Conservation (phyloP, 2,797 vertebrate genomes). For the Eleutherodactylus coqui region DNA sequence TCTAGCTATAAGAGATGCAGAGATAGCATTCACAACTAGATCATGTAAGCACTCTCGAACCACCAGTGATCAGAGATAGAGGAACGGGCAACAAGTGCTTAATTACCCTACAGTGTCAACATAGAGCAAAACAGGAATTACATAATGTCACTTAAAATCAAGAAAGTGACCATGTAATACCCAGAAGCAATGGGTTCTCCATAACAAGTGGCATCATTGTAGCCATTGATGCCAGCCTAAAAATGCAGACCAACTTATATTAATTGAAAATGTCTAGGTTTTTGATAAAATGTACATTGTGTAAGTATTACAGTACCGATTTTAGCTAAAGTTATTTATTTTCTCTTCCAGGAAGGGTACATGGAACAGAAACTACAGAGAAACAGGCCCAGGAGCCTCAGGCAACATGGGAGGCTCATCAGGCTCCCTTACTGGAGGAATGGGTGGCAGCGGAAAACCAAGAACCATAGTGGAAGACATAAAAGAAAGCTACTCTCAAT, state of each 20-base stretch:
- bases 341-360: constrained; percentile 6
- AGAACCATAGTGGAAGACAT: constrained; percentile 51
- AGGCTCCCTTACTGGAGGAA: constrained; percentile 17
- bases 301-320: not conserved
- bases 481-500: constrained; percentile 3
- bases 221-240: no score
- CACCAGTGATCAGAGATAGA: not conserved
- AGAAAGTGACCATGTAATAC: not conserved
- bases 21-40: no score
- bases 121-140: not conserved
- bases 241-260: no score
- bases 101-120: not conserved
- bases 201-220: not conserved
- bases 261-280: no score
- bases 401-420: not conserved
- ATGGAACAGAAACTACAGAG: not conserved
- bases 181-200: not conserved
- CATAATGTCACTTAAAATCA: not conserved
- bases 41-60: not conserved
- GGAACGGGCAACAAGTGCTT: no score
- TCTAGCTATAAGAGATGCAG: no score
- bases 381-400: not conserved
- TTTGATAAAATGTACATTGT: not conserved
- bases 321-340: not conserved
- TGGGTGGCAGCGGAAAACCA: not conserved